phyloP scores from a whole-genome alignment of 2,113 vertebrate species.

The Grammomys dolichurus region DNA sequence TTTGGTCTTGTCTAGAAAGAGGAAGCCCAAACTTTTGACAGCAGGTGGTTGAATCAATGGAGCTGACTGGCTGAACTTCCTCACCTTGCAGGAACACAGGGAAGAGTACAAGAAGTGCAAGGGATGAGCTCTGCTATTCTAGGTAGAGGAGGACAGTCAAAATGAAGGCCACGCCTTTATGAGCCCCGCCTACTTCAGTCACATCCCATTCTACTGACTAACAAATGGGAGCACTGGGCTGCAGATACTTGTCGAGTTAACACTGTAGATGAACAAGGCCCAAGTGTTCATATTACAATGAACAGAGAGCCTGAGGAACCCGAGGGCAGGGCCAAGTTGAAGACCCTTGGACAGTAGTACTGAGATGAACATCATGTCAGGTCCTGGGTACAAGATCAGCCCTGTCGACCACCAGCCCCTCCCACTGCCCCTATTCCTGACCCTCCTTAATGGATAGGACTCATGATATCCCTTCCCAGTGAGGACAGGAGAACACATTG shows the following conservation, averaged over 20 bases:
- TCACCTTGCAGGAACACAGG: neutral
- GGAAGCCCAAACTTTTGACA: neutral
- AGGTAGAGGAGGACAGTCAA: neutral
- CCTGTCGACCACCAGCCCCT: neutral
- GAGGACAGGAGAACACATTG: neutral
- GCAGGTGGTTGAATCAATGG: neutral
- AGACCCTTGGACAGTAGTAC: too few relatives aligned
- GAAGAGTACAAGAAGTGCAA: neutral
- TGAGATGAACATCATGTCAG: neutral
- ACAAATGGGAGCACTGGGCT: fast-evolving
- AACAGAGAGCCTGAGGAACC: neutral
- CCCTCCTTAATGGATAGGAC: neutral
- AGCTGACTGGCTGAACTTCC: neutral
- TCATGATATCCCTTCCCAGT: neutral
- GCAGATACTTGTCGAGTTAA: neutral
- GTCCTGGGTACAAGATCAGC: neutral
- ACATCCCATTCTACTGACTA: neutral
- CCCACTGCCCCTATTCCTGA: neutral
- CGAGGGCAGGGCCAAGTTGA: neutral
- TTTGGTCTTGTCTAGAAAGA: neutral
- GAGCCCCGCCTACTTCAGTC: fast-evolving
- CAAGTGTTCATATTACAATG: neutral
- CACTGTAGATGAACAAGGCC: neutral
- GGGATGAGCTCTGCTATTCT: neutral
- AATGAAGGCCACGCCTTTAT: neutral